phyloP scores from a whole-genome alignment of 1,140 invertebrate species.

The Trigoniulus corallinus region DNA sequence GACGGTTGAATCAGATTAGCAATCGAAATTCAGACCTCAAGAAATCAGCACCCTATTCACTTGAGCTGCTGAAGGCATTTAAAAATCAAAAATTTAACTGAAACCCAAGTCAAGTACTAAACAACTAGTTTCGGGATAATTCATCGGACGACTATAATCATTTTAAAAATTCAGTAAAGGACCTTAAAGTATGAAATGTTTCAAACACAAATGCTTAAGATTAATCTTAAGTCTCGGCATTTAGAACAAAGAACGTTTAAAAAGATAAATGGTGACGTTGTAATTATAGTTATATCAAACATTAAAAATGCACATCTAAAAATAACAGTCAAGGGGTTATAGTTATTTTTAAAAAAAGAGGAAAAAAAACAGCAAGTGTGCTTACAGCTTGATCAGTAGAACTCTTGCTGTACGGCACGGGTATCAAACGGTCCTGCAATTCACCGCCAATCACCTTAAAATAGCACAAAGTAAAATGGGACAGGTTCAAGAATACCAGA shows the following conservation, averaged over 20 bases:
- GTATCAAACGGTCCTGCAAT: conserved; percentile 97
- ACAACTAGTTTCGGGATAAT: no score
- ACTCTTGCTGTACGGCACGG: conserved; percentile 98
- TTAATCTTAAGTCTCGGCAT: no score
- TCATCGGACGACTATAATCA: no score
- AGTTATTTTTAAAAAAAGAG: background rate
- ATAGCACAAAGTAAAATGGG: conserved; percentile 48
- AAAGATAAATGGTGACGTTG: background rate
- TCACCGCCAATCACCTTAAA: conserved; percentile 95
- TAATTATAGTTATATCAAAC: background rate
- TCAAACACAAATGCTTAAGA: no score
- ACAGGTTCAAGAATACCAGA: background rate
- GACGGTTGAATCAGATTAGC: no score
- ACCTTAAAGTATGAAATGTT: no score
- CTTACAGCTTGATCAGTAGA: conserved; percentile 99
- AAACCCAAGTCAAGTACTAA: no score
- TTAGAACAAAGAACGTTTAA: background rate
- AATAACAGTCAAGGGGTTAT: background rate
- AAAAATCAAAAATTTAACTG: no score
- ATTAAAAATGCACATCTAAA: background rate
- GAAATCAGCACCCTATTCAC: no score
- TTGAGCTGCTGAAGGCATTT: no score
- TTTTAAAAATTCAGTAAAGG: no score
- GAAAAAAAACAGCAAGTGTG: conserved; percentile 26
- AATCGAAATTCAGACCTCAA: no score